Percentiles rank a stretch among this genome's conserved stretches.
phyloP scores from a whole-genome alignment of 2,113 vertebrate genomes.

The Tenebrosternarchus preto region DNA sequence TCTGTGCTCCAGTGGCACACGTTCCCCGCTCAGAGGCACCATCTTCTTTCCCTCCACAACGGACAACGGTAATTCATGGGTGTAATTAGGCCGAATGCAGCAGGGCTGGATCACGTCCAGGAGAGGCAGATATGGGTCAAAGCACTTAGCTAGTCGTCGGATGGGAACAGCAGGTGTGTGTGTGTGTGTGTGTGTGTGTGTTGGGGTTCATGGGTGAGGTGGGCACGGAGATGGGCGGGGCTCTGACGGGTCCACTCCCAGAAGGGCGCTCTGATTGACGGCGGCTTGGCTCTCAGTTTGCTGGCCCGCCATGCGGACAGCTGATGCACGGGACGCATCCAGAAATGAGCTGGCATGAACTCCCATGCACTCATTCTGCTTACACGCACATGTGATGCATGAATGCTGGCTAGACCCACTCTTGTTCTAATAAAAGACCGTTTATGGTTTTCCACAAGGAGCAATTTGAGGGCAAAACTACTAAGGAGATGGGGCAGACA shows the following conservation, averaged over 20 bases:
- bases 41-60: conserved; percentile 19
- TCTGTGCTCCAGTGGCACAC: conserved; percentile 10
- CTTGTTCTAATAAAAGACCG: conserved; percentile 1
- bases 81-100: conserved; percentile 73
- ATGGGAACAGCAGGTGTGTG: conserved; percentile 45
- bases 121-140: conserved; percentile 74
- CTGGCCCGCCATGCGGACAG: conserved; percentile 51
- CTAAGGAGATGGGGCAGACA: neutral
- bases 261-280: conserved; percentile 53
- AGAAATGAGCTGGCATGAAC: conserved; percentile 37
- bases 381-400: conserved; percentile 7
- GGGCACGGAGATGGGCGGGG: neutral
- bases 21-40: conserved; percentile 30
- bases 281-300: conserved; percentile 38
- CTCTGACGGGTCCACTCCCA: conserved; percentile 55
- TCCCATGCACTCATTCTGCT: conserved; percentile 36
- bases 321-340: conserved; percentile 38
- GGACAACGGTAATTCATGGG: conserved; percentile 69
- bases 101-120: conserved; percentile 69
- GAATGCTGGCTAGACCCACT: neutral
- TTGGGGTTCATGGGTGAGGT: no score
- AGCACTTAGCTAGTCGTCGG: conserved; percentile 62
- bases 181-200: conserved; percentile 23
- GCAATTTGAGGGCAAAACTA: neutral
- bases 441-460: neutral